These are phyloP conservation scores for Notechis scutatus DNA, from an alignment of 2,113 vertebrate genomes.

Conservation along the genomic window DNA sequence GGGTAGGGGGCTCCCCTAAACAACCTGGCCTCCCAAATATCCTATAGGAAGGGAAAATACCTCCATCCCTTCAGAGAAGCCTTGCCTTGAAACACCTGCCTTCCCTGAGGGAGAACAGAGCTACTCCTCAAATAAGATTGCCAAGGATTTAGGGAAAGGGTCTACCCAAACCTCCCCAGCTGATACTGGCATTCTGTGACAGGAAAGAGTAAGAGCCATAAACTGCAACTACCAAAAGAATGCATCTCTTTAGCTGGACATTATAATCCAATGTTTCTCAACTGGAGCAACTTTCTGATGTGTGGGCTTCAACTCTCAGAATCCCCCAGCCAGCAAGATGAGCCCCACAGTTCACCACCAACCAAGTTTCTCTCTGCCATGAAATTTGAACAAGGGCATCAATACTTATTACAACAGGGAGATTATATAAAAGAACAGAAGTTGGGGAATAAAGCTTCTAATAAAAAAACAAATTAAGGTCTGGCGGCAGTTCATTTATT, in stretches of 20 bases:
- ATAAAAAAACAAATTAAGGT: neutral
- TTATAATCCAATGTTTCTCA: neutral
- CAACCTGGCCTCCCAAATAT: neutral
- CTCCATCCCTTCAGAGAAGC: neutral
- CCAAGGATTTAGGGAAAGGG: neutral
- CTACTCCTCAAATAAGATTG: neutral
- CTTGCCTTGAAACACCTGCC: neutral
- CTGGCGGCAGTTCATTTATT: neutral
- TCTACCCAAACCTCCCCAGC: neutral
- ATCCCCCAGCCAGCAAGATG: neutral
- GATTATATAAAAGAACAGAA: neutral
- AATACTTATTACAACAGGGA: neutral
- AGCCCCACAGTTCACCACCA: neutral
- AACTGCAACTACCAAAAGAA: neutral
- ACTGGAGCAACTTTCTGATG: neutral
- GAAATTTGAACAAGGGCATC: neutral
- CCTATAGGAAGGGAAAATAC: neutral
- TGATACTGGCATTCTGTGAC: neutral
- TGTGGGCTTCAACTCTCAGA: neutral
- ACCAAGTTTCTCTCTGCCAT: neutral
- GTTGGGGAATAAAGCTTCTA: neutral
- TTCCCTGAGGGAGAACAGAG: neutral
- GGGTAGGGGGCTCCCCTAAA: no score
- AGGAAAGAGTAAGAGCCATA: neutral
- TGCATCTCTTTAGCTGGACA: neutral